Base-by-base conservation (phyloP, 2,113 vertebrate genomes). In the Channa maculata region DNA sequence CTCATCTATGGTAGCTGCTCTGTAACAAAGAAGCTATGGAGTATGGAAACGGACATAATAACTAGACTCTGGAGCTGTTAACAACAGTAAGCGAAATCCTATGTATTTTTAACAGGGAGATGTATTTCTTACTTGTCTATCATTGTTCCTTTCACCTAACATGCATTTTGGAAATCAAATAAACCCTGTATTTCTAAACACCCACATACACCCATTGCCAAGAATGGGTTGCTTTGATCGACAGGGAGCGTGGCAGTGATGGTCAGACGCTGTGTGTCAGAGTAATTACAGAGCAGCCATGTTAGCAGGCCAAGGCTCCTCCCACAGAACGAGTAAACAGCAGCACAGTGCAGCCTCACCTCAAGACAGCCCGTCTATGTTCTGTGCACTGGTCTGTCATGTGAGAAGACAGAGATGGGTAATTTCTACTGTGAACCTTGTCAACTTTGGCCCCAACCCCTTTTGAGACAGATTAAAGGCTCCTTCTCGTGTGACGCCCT, bases 141-240 rank as follows among this genome's bases (percentile, higher is more conserved):
- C 84, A 84, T 82, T 76, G 71, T 79, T 88, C 86, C 88, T 83
- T 88, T 90, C 72, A 13, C 71, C 57, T 12, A 62, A 76, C 79
- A 88, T 91, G 91, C 83, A 91, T 91, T 89, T 89, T 91, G 89
- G 82, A 87, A 88, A 87, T 73, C 39, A 36, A 68, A 90, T 84
- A 82, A 88, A 89, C 52, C 83, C 80, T 80, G 80, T 74, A 83
- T 89, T 86, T 91, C 83, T 78, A 81, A 24, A 80, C 82, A 70
- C 80, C 82, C 77, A 63, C 84, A 71, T 15, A 50, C 69, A 79
- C 57, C 43, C 69, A 61, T 74, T 24, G 65, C 84, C 84, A 90
- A 75, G 70, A 86, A 85, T 45, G 69, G 77, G 57, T 36, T 59
- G 74, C 78, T 77, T 88, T 88, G 90, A 93, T 77, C 13, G 88